phyloP scores from a whole-genome alignment of 2,113 vertebrate species.

The Eulacestoma nigropectus region DNA sequence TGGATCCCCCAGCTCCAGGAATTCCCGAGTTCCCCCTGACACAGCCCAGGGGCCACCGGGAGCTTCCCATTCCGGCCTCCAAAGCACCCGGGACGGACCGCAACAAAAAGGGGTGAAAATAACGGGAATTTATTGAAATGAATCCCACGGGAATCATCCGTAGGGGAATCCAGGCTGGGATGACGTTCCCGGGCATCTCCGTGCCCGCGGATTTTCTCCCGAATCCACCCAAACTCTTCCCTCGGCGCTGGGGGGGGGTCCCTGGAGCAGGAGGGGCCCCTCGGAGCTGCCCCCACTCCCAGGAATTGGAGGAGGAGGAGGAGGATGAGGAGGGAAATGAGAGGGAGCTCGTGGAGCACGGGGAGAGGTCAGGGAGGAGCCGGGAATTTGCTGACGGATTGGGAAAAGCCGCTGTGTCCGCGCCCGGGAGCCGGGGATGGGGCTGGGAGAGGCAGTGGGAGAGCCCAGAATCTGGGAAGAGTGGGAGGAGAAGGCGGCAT shows the following conservation, averaged over 20 bases:
- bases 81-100: background rate
- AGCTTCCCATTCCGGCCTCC: background rate
- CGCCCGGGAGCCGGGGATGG: background rate
- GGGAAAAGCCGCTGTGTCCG: background rate
- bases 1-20: background rate
- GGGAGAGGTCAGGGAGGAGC: constrained; percentile 20
- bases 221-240: background rate
- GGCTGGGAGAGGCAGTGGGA: no score
- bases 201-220: background rate
- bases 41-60: accelerated
- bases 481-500: background rate
- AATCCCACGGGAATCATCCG: background rate
- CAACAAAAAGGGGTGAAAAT: background rate
- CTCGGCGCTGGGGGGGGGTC: background rate
- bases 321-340: background rate
- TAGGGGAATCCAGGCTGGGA: background rate
- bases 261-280: background rate
- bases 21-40: background rate
- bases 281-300: background rate
- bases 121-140: background rate
- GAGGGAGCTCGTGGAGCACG: no score
- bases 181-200: background rate
- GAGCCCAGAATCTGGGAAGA: background rate
- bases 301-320: background rate
- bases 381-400: constrained; percentile 28